A percentile compares a stretch with the other conserved stretches of the same genome.
These are phyloP conservation scores for Ennomos quercinarius DNA, from an alignment of 2,888 invertebrate genomes.

Conservation along the genomic window DNA sequence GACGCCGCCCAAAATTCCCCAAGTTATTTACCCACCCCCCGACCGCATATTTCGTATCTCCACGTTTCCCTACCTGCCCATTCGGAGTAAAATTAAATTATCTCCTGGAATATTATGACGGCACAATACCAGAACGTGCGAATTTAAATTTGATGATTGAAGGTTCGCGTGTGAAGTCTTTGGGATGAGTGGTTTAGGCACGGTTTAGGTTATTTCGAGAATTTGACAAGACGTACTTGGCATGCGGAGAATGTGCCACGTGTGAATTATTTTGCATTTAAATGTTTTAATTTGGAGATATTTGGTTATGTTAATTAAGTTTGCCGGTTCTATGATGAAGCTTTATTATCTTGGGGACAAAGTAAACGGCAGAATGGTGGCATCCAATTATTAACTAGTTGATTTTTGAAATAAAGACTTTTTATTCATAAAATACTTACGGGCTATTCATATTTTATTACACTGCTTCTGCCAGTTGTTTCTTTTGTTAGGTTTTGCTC, in stretches of 20 bases:
- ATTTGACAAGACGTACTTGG: constrained; percentile 14
- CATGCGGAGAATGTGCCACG: constrained; percentile 1
- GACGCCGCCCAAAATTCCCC: constrained; percentile 1
- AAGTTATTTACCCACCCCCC: constrained; percentile 14
- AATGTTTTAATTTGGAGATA: constrained; percentile 7
- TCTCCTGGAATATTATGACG: constrained; percentile 25
- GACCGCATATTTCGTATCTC: constrained; percentile 24
- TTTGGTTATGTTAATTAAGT: constrained; percentile 1
- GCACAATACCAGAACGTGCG: constrained; percentile 29
- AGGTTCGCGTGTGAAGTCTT: constrained; percentile 8
- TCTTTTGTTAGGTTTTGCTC: no score
- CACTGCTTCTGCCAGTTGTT: no score
- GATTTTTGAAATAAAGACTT: constrained; percentile 3
- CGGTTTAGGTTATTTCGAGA: constrained; percentile 10
- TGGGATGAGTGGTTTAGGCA: constrained; percentile 10
- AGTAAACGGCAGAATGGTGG: no score
- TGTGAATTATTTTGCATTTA: constrained; percentile 29
- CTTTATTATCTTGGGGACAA: no score
- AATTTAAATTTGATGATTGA: constrained; percentile 35
- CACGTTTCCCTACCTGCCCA: constrained; percentile 3
- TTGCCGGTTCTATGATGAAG: no score
- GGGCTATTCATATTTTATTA: no score
- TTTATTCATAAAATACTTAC: not conserved
- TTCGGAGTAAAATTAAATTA: constrained; percentile 28
- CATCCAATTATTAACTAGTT: not conserved